Evolutionary conservation across 2,113 vertebrate species (phyloP), one percentile per base, ranked within the genome.

Genomic region (Potamarius usumacintae): DNA sequence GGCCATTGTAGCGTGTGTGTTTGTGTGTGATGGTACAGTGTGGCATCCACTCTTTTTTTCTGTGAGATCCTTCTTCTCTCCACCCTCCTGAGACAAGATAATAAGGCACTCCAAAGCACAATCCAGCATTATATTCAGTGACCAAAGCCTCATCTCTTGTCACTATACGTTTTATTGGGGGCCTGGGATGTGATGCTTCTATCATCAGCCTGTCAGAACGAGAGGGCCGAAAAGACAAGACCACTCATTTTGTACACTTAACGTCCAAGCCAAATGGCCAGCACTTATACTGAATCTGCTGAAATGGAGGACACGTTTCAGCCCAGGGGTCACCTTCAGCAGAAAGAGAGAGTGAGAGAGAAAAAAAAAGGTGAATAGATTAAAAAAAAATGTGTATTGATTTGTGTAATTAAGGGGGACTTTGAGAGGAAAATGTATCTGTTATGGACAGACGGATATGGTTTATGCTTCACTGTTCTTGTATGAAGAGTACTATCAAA

Each of bases 31-130:
- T 96, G 94, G 93, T 93, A 94, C 96, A 96, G 96, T 96, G 95
- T 84, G 97, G 96, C 97, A 96, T 98, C 97, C 97, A 96, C 96
- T 96, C 96, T 87, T 87, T 87, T 87, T 88, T 87, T 79, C 71
- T 96, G 96, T 97, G 96, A 95, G 97, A 96, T 96, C 97, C 97
- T 96, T 97, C 97, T 97, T 97, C 97, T 97, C 97, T 97, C 96
- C 97, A 96, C 98, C 98, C 97, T 98, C 97, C 98, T 97, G 97
- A 99, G 98, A 99, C 98, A 99, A 98, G 97, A 99, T 99, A 99
- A 99, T 99, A 98, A 99, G 98, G 96, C 97, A 99, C 97, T 99
- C 97, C 96, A 97, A 98, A 89, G 97, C 97, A 97, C 98, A 99
- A 99, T 99, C 97, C 98, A 95, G 97, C 97, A 99, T 99, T 99